Conservation (phyloP, 2,797 vertebrate genomes). For the Ctenopoma kingsleyae region DNA sequence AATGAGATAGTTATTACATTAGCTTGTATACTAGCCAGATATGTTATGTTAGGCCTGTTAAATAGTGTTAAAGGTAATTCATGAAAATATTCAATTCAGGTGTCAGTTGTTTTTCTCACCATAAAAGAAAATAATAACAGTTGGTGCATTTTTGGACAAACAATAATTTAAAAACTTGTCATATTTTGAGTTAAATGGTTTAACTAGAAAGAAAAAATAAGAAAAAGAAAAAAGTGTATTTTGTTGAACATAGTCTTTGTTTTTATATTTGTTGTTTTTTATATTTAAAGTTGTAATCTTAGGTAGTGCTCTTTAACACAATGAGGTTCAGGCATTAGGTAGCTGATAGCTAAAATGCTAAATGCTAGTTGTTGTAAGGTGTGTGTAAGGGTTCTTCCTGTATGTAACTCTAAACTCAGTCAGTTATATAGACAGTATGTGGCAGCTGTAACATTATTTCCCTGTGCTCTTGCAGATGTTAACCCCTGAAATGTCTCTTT, state of each 20-base stretch:
- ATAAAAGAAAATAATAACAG: slow-evolving; percentile 92
- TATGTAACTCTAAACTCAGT: slow-evolving; percentile 93
- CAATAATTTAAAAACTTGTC: slow-evolving; percentile 91
- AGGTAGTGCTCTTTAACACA: slow-evolving; percentile 78
- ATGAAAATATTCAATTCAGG: slow-evolving; percentile 80
- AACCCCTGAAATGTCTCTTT: slow-evolving; percentile 99
- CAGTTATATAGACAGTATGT: slow-evolving; percentile 92
- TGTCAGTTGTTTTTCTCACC: slow-evolving; percentile 80
- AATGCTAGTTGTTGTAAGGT: slow-evolving; percentile 97
- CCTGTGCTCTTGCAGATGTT: slow-evolving; percentile 99
- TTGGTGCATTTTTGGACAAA: slow-evolving; percentile 95
- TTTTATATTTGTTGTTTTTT: slow-evolving; percentile 91
- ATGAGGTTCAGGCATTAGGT: slow-evolving; percentile 76
- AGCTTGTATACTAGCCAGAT: slow-evolving; percentile 73
- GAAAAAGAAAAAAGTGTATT: slow-evolving; percentile 88
- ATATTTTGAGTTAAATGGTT: slow-evolving; percentile 94
- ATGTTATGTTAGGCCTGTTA: slow-evolving; percentile 81
- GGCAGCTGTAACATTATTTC: slow-evolving; percentile 99
- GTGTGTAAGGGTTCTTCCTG: slow-evolving; percentile 95
- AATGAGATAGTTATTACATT: slow-evolving; percentile 70
- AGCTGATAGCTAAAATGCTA: slow-evolving; percentile 98
- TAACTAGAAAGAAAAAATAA: slow-evolving; percentile 98
- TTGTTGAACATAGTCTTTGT: slow-evolving; percentile 93
- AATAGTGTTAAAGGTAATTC: slow-evolving; percentile 86
- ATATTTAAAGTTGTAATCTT: slow-evolving; percentile 90